These are phyloP conservation scores for Calliopum simillimum DNA, from an alignment of 2,888 invertebrate genomes.

Conservation along the genomic window DNA sequence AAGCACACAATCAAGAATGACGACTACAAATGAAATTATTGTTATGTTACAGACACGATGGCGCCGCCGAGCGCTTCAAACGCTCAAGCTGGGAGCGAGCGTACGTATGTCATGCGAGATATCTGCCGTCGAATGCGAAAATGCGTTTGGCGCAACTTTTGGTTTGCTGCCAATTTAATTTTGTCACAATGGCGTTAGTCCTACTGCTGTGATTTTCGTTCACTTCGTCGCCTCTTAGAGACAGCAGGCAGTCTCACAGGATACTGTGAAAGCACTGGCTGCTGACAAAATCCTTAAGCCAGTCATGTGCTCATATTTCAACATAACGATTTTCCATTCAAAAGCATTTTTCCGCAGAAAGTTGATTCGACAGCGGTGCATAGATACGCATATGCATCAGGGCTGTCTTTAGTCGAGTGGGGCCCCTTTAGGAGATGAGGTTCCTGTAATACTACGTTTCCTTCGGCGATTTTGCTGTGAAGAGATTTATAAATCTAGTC, in stretches of 20 bases:
- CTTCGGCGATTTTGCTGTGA: too few species aligned
- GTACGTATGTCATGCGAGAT: too few species aligned
- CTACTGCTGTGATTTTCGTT: conserved; percentile 28
- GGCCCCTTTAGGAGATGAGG: too few species aligned
- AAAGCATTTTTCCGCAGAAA: conserved; percentile 4
- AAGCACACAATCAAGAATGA: neutral
- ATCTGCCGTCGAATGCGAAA: neutral
- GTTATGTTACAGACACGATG: conserved; percentile 23
- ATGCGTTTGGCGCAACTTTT: conserved; percentile 46
- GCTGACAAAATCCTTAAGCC: conserved; percentile 3
- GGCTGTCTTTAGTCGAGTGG: too few species aligned
- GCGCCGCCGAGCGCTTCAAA: conserved; percentile 10
- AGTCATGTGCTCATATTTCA: conserved; percentile 19
- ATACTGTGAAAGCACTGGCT: conserved; percentile 10
- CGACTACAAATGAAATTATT: conserved; percentile 26
- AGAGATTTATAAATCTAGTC: too few species aligned
- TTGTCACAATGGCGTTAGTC: conserved; percentile 48
- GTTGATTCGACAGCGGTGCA: conserved; percentile 6
- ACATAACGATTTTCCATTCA: conserved; percentile 12
- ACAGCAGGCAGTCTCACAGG: conserved; percentile 29
- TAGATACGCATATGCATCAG: too few species aligned
- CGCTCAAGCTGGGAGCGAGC: conserved; percentile 9
- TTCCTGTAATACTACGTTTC: too few species aligned
- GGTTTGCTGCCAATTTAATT: conserved; percentile 64
- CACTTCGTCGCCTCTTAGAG: conserved; percentile 32